Evolutionary conservation across 2,888 invertebrate species (phyloP).

Genomic region (Bibio marci): DNA sequence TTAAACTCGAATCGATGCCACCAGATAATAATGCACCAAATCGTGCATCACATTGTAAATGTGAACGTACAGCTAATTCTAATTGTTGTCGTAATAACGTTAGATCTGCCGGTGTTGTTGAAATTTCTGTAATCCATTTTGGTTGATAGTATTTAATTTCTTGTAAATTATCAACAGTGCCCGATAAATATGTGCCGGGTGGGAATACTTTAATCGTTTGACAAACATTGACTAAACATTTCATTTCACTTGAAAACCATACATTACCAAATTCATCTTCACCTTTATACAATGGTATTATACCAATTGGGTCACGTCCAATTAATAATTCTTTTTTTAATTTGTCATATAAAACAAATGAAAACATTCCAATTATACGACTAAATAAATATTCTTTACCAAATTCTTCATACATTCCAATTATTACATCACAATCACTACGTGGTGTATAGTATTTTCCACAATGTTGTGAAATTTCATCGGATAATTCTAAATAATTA

Average conservation of each 20-base stretch:
- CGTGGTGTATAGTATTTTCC: conserved; percentile 20
- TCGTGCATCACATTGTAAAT: conserved; percentile 27
- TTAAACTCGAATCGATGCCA: conserved; percentile 28
- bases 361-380: conserved; percentile 26
- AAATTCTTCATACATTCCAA: conserved; percentile 23
- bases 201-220: conserved; percentile 20
- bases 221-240: conserved; percentile 24
- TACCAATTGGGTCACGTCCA: conserved; percentile 28
- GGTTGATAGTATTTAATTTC: conserved; percentile 18
- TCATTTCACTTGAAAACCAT: conserved; percentile 28
- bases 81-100: conserved; percentile 17
- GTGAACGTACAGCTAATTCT: conserved; percentile 25
- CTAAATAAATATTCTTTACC: conserved; percentile 18
- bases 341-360: conserved; percentile 24
- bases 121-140: conserved; percentile 19
- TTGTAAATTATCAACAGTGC: conserved; percentile 17
- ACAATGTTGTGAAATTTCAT: conserved; percentile 17
- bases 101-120: conserved; percentile 17
- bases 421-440: conserved; percentile 27
- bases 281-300: conserved; percentile 27
- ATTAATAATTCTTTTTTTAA: conserved; percentile 19
- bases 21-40: conserved; percentile 27
- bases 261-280: conserved; percentile 22
- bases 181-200: conserved; percentile 22
- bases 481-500: conserved; percentile 23